These are phyloP conservation scores for Drosophila watanabei DNA, from an alignment of 1,140 invertebrate genomes.

Conservation along the genomic window DNA sequence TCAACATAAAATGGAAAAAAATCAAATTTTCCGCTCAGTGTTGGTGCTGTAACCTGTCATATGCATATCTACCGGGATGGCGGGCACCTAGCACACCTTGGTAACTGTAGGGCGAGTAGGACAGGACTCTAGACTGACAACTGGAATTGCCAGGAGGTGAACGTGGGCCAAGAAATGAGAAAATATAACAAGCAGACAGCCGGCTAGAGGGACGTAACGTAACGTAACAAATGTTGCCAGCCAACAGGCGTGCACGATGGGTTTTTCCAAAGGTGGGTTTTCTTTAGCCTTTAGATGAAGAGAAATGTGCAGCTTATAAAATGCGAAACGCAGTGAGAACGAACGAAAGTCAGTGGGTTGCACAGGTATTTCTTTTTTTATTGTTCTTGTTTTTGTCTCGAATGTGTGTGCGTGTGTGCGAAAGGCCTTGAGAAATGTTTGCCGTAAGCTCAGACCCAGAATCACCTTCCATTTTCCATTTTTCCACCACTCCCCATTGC, in stretches of 20 bases:
- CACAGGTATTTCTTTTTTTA: slow-evolving; percentile 23
- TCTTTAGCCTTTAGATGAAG: slow-evolving; percentile 51
- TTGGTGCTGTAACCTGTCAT: slow-evolving; percentile 31
- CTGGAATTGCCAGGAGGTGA: slow-evolving; percentile 76
- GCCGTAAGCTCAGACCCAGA: slow-evolving; percentile 30
- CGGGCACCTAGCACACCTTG: slow-evolving; percentile 7
- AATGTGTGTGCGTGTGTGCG: slow-evolving; percentile 10
- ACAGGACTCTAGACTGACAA: slow-evolving; percentile 32
- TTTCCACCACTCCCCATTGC: background rate
- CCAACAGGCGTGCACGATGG: slow-evolving; percentile 9
- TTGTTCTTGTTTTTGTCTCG: slow-evolving; percentile 15
- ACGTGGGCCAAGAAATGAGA: slow-evolving; percentile 77
- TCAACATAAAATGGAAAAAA: background rate
- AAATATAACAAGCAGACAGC: slow-evolving; percentile 78
- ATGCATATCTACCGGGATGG: slow-evolving; percentile 41
- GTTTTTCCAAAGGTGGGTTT: slow-evolving; percentile 4
- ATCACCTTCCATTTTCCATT: slow-evolving; percentile 20
- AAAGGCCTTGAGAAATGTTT: slow-evolving; percentile 58
- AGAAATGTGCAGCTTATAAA: slow-evolving; percentile 83
- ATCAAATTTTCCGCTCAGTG: background rate
- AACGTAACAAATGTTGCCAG: slow-evolving; percentile 64
- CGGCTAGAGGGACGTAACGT: slow-evolving; percentile 35
- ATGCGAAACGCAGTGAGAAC: slow-evolving; percentile 60
- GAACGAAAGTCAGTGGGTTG: slow-evolving; percentile 13
- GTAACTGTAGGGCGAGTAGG: background rate